These are phyloP conservation scores for Aricia artaxerxes DNA, from an alignment of 2,888 invertebrate species.

Conservation along the genomic window DNA sequence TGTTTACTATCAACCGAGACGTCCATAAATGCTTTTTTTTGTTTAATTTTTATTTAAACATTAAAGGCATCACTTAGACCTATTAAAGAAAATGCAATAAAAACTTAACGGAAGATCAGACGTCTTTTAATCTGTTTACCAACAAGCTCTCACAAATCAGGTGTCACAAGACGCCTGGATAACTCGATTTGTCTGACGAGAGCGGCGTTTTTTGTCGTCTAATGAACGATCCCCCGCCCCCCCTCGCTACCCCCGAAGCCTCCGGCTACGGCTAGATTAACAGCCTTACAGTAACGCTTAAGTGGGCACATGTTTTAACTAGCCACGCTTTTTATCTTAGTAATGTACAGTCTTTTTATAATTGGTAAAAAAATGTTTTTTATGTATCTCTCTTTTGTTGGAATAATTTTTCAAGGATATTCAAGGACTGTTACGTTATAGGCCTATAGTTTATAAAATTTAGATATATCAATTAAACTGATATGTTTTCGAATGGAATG, in stretches of 20 bases:
- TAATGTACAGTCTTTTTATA: background rate
- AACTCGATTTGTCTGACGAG: constrained; percentile 29
- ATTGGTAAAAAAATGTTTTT: too few species aligned
- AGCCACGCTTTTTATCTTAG: background rate
- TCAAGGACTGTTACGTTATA: too few species aligned
- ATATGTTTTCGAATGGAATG: too few species aligned
- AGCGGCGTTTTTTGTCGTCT: background rate
- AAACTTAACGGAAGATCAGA: background rate
- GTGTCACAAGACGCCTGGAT: background rate
- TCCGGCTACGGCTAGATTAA: constrained; percentile 5
- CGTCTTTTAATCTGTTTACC: background rate
- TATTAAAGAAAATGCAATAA: background rate
- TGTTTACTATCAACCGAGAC: too few species aligned
- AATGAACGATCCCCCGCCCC: background rate
- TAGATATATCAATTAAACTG: too few species aligned
- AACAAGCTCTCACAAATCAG: constrained; percentile 1
- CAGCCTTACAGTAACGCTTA: background rate
- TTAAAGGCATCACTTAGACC: background rate
- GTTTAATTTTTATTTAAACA: background rate
- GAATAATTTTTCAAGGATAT: too few species aligned
- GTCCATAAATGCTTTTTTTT: too few species aligned
- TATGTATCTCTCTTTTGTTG: too few species aligned
- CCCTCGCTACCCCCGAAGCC: background rate
- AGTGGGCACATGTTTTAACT: constrained; percentile 7
- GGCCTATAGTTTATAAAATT: too few species aligned